These are phyloP conservation scores for Bucorvus abyssinicus DNA, from an alignment of 2,797 vertebrate genomes.

Conservation along the genomic window DNA sequence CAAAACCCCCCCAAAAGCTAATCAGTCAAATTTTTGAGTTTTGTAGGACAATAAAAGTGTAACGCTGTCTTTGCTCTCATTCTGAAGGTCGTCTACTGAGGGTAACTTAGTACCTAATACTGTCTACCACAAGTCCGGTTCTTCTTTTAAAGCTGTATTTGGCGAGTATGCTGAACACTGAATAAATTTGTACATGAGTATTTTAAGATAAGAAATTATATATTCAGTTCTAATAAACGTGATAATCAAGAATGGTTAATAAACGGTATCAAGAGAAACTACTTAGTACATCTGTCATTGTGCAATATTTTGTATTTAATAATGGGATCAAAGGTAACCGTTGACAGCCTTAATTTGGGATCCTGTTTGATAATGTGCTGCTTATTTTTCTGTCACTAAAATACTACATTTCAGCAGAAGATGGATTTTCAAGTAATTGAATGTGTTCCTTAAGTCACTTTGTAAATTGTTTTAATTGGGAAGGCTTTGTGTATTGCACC, in stretches of 20 bases:
- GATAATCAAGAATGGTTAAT: neutral
- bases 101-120: neutral
- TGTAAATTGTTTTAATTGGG: neutral
- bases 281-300: neutral
- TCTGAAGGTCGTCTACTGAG: neutral
- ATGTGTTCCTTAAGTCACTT: neutral
- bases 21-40: neutral
- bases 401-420: neutral
- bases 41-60: neutral
- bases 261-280: neutral
- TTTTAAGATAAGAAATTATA: neutral
- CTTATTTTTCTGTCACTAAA: neutral
- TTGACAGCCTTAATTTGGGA: neutral
- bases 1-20: neutral
- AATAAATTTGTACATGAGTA: neutral
- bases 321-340: conserved; percentile 6
- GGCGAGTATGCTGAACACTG: neutral
- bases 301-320: neutral
- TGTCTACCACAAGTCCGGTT: neutral
- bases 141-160: neutral
- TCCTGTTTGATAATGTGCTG: neutral
- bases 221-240: neutral
- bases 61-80: neutral
- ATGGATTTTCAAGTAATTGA: neutral
- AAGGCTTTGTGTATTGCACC: neutral